Conservation (phyloP, 2,113 vertebrate genomes). For the Python bivittatus region DNA sequence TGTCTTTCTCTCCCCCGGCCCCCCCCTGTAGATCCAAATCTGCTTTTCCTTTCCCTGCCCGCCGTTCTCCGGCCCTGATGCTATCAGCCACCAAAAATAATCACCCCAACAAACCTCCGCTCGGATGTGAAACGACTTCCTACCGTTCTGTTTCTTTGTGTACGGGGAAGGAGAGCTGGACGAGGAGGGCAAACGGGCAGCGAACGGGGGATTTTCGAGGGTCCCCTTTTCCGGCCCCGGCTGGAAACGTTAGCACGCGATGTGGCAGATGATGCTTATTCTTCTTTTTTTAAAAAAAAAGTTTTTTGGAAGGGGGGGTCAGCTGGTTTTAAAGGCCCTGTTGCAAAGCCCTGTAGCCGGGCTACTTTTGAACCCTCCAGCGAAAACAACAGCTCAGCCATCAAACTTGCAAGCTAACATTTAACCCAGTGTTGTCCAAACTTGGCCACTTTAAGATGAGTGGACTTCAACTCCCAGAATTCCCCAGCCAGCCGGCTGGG, state of each 20-base stretch:
- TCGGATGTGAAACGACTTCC: constrained; percentile 87
- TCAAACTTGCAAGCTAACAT: constrained; percentile 64
- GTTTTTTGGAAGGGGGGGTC: constrained; percentile 24
- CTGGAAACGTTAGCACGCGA: constrained; percentile 61
- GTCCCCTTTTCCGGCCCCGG: constrained; percentile 70
- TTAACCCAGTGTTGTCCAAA: too few species aligned
- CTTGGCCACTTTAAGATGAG: too few species aligned
- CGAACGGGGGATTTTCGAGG: constrained; percentile 69
- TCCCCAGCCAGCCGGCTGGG: too few species aligned
- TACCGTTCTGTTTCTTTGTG: constrained; percentile 72
- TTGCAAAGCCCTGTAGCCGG: too few species aligned
- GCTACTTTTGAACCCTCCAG: constrained; percentile 7
- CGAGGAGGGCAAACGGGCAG: constrained; percentile 66
- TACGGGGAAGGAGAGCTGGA: constrained; percentile 65
- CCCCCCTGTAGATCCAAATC: constrained; percentile 67
- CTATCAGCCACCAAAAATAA: constrained; percentile 85
- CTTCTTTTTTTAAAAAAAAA: background rate
- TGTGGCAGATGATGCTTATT: background rate
- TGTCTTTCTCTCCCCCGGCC: constrained; percentile 71
- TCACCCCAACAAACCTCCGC: constrained; percentile 87
- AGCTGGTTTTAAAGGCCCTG: constrained; percentile 3
- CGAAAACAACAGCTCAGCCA: constrained; percentile 65
- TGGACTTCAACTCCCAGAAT: too few species aligned
- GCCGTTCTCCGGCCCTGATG: constrained; percentile 77
- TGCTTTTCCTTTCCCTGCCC: constrained; percentile 66